These are phyloP conservation scores for Pseudochirops cupreus DNA, from an alignment of 2,797 vertebrate species.

Conservation along the genomic window DNA sequence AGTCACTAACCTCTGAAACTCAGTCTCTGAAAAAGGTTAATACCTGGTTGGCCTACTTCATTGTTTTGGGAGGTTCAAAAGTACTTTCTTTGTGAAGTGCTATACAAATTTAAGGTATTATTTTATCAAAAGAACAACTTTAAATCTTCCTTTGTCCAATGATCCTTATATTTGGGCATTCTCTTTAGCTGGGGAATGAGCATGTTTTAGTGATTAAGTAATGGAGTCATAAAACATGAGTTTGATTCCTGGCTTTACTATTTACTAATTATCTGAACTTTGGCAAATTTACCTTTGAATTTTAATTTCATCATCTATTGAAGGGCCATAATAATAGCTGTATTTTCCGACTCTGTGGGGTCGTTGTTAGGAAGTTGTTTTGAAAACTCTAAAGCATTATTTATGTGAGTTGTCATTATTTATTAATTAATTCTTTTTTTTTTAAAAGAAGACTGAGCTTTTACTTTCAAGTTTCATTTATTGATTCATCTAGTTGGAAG, in stretches of 20 bases:
- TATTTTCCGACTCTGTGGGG: not conserved
- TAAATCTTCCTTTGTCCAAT: slow-evolving; percentile 28
- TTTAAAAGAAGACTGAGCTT: not conserved
- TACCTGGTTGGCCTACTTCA: not conserved
- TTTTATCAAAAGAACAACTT: slow-evolving; percentile 43
- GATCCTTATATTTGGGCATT: not conserved
- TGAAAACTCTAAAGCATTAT: not conserved
- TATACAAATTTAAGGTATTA: slow-evolving; percentile 30
- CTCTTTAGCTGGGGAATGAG: slow-evolving; percentile 19
- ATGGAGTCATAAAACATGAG: not conserved
- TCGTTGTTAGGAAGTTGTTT: not conserved
- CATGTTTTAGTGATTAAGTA: not conserved
- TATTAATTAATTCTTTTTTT: slow-evolving; percentile 34
- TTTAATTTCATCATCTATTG: not conserved
- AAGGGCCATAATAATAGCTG: not conserved
- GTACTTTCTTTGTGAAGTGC: not conserved
- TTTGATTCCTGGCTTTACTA: not conserved
- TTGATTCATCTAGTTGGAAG: slow-evolving; percentile 21
- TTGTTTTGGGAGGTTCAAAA: not conserved
- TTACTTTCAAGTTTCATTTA: slow-evolving; percentile 13
- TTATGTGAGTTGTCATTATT: not conserved
- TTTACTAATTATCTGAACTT: not conserved
- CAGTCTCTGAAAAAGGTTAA: not conserved
- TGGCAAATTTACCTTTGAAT: not conserved
- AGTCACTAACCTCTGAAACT: not conserved